phyloP scores from a whole-genome alignment of 2,888 invertebrate species.

The Eupithecia dodoneata region DNA sequence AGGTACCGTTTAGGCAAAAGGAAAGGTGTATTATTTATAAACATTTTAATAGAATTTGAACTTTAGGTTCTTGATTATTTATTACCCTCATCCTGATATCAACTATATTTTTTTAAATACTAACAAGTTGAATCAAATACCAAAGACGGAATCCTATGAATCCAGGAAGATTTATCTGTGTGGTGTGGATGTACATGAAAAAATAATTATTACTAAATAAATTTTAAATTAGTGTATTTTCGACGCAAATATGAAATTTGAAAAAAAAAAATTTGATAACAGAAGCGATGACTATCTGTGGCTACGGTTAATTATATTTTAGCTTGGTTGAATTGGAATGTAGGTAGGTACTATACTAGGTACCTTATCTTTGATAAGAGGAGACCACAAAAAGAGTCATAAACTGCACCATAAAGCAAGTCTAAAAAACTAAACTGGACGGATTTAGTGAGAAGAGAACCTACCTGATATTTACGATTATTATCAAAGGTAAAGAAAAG shows the following conservation, averaged over 20 bases:
- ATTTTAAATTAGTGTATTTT: slow-evolving; percentile 30
- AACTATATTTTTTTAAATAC: no score
- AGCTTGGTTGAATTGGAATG: slow-evolving; percentile 14
- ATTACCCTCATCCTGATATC: slow-evolving; percentile 37
- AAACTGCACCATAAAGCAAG: background rate
- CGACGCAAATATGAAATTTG: slow-evolving; percentile 18
- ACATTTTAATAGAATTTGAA: slow-evolving; percentile 32
- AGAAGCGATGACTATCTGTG: slow-evolving; percentile 28
- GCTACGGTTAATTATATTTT: slow-evolving; percentile 33
- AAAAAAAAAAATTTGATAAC: slow-evolving; percentile 19
- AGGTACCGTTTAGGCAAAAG: slow-evolving; percentile 47
- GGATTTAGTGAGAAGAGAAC: background rate
- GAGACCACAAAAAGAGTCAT: background rate
- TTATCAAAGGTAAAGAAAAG: slow-evolving; percentile 1
- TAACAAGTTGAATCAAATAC: background rate
- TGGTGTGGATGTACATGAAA: background rate
- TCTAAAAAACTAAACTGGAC: background rate
- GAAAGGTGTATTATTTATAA: slow-evolving; percentile 31
- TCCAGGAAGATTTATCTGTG: slow-evolving; percentile 34
- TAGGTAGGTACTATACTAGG: background rate
- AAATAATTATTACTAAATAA: no score
- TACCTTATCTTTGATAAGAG: slow-evolving; percentile 13
- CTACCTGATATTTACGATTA: slow-evolving; percentile 6
- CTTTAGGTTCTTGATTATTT: slow-evolving; percentile 37
- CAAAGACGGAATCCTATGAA: slow-evolving; percentile 24